These are phyloP conservation scores for Oxyura jamaicensis DNA, from an alignment of 2,113 vertebrate genomes.

Conservation along the genomic window DNA sequence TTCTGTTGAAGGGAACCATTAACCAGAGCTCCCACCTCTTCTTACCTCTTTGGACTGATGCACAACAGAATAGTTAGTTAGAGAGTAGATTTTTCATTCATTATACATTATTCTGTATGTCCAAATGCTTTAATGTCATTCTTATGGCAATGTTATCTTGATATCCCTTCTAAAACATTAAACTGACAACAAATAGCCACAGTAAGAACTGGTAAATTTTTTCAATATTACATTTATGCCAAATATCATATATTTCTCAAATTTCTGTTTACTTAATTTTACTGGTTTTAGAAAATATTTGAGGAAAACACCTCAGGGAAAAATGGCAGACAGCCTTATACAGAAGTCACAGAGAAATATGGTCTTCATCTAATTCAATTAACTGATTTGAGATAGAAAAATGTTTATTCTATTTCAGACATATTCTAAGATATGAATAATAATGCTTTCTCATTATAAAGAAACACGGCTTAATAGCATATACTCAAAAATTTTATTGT, in stretches of 20 bases:
- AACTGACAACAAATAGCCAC: background rate
- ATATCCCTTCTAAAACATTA: background rate
- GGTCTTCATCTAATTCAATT: slow-evolving; percentile 39
- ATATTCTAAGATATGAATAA: background rate
- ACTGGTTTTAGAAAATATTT: background rate
- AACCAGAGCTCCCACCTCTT: background rate
- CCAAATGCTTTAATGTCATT: background rate
- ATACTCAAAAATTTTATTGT: background rate
- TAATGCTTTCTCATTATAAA: background rate
- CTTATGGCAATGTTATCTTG: background rate
- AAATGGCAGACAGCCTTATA: background rate
- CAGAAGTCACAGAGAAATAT: background rate
- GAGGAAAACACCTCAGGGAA: background rate
- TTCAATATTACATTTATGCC: background rate
- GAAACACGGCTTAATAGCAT: accelerated
- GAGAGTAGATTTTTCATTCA: background rate
- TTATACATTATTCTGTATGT: background rate
- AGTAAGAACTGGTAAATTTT: background rate
- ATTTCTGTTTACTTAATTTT: background rate
- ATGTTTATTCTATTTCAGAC: background rate
- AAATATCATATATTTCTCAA: background rate
- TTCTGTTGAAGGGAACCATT: background rate
- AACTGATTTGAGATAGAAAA: slow-evolving; percentile 7
- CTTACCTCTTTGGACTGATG: background rate
- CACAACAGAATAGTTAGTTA: background rate